phyloP scores from a whole-genome alignment of 2,888 invertebrate species.

The Tupiocoris notatus region DNA sequence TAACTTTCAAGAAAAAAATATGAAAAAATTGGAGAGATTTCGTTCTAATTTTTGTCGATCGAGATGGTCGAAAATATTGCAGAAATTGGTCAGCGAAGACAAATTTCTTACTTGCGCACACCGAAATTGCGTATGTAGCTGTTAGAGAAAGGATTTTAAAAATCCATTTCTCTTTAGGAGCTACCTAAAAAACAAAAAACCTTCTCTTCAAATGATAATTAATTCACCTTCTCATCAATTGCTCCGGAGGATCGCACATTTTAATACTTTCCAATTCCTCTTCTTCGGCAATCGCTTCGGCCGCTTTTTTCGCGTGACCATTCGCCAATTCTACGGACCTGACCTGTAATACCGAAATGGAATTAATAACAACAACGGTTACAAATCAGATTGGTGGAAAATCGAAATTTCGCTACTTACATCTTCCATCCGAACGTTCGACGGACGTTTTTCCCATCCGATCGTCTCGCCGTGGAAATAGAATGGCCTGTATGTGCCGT shows the following conservation, averaged over 20 bases:
- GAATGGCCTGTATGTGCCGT: slow-evolving; percentile 54
- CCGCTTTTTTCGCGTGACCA: slow-evolving; percentile 25
- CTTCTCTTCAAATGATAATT: no score
- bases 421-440: slow-evolving; percentile 43
- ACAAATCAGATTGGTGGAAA: no score
- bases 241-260: slow-evolving; percentile 37
- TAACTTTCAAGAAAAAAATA: neutral
- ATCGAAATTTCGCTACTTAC: no score
- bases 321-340: slow-evolving; percentile 40
- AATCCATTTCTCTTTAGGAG: no score
- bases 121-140: no score
- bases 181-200: no score
- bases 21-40: neutral
- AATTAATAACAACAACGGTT: no score
- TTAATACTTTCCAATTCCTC: slow-evolving; percentile 33
- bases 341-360: slow-evolving; percentile 22
- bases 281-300: slow-evolving; percentile 34
- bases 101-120: no score
- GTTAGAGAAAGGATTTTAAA: no score
- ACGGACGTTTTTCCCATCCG: slow-evolving; percentile 47
- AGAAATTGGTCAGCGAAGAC: no score
- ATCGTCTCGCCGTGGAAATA: slow-evolving; percentile 53
- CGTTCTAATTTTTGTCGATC: no score
- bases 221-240: slow-evolving; percentile 21
- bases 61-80: no score